Evolutionary conservation across 2,888 invertebrate genomes (phyloP).

Genomic region (Spodoptera picta): DNA sequence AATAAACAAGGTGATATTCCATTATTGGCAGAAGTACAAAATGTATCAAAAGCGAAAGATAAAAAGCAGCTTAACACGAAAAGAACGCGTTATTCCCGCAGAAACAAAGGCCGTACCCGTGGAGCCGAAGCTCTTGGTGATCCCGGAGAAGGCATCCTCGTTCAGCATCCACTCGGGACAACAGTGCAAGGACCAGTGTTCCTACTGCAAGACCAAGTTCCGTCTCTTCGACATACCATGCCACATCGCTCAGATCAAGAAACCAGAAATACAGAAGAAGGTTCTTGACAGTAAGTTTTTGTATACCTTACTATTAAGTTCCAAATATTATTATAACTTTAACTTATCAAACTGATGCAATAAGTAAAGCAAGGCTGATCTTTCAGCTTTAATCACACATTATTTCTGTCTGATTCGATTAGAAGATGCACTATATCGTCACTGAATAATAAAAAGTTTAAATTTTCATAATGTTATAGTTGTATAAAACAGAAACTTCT

Average conservation of each 20-base stretch:
- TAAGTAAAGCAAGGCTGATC: too few relatives aligned
- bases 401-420: too few relatives aligned
- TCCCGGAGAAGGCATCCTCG: constrained; percentile 96
- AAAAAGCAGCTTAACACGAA: too few relatives aligned
- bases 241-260: constrained; percentile 95
- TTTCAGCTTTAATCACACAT: too few relatives aligned
- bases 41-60: constrained; percentile 13
- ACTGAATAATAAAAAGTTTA: background rate
- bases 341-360: too few relatives aligned
- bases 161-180: constrained; percentile 95
- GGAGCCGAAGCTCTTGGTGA: constrained; percentile 91
- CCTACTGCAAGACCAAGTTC: constrained; percentile 95
- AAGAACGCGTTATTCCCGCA: constrained; percentile 40
- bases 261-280: constrained; percentile 93
- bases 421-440: too few relatives aligned
- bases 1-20: constrained; percentile 65
- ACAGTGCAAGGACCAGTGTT: constrained; percentile 95
- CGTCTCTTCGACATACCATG: constrained; percentile 95
- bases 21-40: constrained; percentile 3
- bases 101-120: constrained; percentile 78
- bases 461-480: background rate
- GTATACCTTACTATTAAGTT: too few relatives aligned
- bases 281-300: constrained; percentile 91
- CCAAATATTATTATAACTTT: too few relatives aligned
- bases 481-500: too few relatives aligned